Conservation (phyloP, 2,113 vertebrate genomes). For the Dipodomys stephensi region DNA sequence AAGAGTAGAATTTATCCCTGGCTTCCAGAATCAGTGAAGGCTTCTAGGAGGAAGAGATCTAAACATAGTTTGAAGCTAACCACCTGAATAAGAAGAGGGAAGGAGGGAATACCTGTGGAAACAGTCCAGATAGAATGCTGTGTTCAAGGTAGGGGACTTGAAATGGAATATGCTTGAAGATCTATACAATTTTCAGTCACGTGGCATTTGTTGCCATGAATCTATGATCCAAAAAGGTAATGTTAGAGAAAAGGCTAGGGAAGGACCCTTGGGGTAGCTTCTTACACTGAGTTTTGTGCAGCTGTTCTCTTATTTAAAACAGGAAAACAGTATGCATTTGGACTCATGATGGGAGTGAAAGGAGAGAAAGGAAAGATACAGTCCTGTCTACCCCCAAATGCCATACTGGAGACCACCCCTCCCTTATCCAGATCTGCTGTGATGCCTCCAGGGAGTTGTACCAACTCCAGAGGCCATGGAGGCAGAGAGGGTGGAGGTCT, state of each 20-base stretch:
- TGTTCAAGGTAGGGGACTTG: background rate
- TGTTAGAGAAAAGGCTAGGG: background rate
- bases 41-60: constrained; percentile 6
- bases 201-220: background rate
- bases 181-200: background rate
- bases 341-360: background rate
- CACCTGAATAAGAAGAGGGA: background rate
- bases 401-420: background rate
- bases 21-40: background rate
- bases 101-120: background rate
- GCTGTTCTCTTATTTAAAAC: background rate
- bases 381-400: background rate
- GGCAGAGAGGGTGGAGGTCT: background rate
- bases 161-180: background rate
- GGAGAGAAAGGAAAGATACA: background rate
- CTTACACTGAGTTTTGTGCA: background rate
- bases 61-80: background rate
- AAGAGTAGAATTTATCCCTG: background rate
- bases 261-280: background rate
- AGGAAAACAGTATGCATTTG: background rate
- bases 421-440: background rate
- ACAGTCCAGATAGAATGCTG: background rate
- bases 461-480: background rate
- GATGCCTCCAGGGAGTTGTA: background rate
- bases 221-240: background rate